Evolutionary conservation across 92 coral and sea anemone species (phyloP), one percentile per base, ranked within the genome.

Genomic region (Pocillopora meandrina): DNA sequence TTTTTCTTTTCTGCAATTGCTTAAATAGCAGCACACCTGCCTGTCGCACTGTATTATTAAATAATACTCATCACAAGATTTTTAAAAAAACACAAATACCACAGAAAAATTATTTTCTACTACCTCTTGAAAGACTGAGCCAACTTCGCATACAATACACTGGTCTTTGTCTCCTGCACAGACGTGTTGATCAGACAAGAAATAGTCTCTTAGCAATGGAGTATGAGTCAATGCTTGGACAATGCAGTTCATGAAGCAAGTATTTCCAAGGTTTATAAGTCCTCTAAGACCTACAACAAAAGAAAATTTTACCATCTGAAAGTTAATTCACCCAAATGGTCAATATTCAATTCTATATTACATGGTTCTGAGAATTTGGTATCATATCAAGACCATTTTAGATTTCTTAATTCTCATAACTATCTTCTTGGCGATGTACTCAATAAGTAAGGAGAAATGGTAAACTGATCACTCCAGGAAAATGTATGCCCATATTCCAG

Each of bases 171-270:
- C 93, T 56, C 94, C 95, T 74, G 89, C 87, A 82, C 98, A 96
- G 57, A 90, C 85, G 74, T 96, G 98, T 74, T 96, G 98, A 68
- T 96, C 98, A 57, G 98, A 93, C 78, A 96, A 82, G 90, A 96
- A 96, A 76, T 96, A 96, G 73, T 96, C 98, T 61, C 98, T 79
- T 17, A 96, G 92, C 21, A 96, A 92, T 5, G 98, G 98, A 58
- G 98, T 93, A 74, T 96, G 99, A 19, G 98, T 94, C 74, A 96
- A 77, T 0, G 98, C 99, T 69, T 96, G 99, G 19, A 94, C 95
- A n/a, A 96, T 96, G 61, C 98, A 96, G 90, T 96, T 96, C 97
- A 96, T 93, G 81, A 96, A 96, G 78, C 98, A 96, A 10, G 98
- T 96, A 80, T 96, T 96, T 19, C 98, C 98, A 71, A 96, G 99